A percentile compares a stretch with the other conserved stretches of the same genome.
phyloP scores from a whole-genome alignment of 2,113 vertebrate genomes.

The Oreochromis niloticus region DNA sequence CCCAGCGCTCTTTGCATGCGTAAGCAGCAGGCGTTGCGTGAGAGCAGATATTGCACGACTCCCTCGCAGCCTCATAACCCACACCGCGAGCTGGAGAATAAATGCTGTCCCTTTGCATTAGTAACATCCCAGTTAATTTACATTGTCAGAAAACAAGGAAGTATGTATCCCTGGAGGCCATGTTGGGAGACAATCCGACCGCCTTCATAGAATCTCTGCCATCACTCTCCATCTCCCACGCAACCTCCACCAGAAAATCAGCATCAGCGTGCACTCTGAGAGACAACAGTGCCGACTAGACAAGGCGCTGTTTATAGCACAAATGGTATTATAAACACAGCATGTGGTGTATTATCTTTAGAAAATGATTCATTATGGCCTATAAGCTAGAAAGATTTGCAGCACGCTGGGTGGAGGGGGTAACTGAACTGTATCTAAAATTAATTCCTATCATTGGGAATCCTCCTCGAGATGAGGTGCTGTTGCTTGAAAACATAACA shows the following conservation, averaged over 20 bases:
- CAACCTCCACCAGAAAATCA: slow-evolving; percentile 50
- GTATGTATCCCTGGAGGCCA: slow-evolving; percentile 62
- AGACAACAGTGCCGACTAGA: slow-evolving; percentile 42
- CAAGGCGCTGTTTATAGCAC: slow-evolving; percentile 40
- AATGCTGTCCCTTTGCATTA: slow-evolving; percentile 55
- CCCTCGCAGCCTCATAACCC: not conserved
- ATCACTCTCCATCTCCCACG: slow-evolving; percentile 61
- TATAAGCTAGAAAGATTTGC: slow-evolving; percentile 4
- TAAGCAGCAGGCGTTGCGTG: not conserved
- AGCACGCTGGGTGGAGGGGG: not conserved
- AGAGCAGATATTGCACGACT: not conserved
- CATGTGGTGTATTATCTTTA: slow-evolving; percentile 29
- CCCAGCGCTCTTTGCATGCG: not conserved
- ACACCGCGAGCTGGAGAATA: slow-evolving; percentile 10
- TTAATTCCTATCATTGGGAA: not conserved
- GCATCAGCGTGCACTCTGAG: slow-evolving; percentile 2
- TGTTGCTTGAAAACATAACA: not conserved
- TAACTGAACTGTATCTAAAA: not conserved
- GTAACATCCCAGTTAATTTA: slow-evolving; percentile 65
- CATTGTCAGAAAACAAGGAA: slow-evolving; percentile 69
- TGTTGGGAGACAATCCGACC: slow-evolving; percentile 59
- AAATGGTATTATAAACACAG: slow-evolving; percentile 44
- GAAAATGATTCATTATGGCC: slow-evolving; percentile 30
- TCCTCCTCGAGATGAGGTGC: not conserved
- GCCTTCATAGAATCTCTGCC: slow-evolving; percentile 61